Evolutionary conservation across 2,113 vertebrate genomes (phyloP), one percentile per base, ranked within the genome.

Genomic region (Cyanistes caeruleus): DNA sequence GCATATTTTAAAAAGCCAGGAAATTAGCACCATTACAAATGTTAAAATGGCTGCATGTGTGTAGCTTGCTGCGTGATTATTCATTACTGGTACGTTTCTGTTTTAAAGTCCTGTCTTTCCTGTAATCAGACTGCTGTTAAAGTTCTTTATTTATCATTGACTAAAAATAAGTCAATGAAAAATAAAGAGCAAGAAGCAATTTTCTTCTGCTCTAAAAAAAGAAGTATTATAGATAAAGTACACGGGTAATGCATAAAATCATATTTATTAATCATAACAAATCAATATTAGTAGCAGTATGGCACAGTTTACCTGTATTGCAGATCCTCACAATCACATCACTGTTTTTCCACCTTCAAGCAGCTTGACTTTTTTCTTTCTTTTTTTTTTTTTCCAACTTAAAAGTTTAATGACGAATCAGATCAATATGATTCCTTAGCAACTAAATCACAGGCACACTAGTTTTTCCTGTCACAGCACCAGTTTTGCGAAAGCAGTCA

Each of bases 21-120:
- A 99, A 99, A 98, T 98, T 97, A 99, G 98, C 98, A 98, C 93
- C 84, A 97, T 98, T 99, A 99, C 98, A 98, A 98, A 98, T 97
- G 97, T 96, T 98, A 98, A 98, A 96, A 95, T 88, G 90, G 90
- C 84, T 76, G 64, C 4, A 5, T 21, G n/a, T 12, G 48, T 78
- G 37, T 35, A 80, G 53, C 39, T 82, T 65, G 53, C 87, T 65
- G 43, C 2, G 18, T 87, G 89, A 93, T 94, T 96, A 96, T 86
- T 98, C 75, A 63, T 97, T 93, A 80, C 64, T 30, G 30, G 87
- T 84, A 76, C 2, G 10, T 86, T 93, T 94, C 97, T 95, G 78
- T 84, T 96, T 96, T 95, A 76, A 88, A 96, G 65, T 94, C 84
- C 90, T 90, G 62, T 90, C 68, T 77, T 84, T 91, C 70, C 95